These are phyloP conservation scores for Heliconius cydno DNA, from an alignment of 2,888 invertebrate species.

Conservation along the genomic window DNA sequence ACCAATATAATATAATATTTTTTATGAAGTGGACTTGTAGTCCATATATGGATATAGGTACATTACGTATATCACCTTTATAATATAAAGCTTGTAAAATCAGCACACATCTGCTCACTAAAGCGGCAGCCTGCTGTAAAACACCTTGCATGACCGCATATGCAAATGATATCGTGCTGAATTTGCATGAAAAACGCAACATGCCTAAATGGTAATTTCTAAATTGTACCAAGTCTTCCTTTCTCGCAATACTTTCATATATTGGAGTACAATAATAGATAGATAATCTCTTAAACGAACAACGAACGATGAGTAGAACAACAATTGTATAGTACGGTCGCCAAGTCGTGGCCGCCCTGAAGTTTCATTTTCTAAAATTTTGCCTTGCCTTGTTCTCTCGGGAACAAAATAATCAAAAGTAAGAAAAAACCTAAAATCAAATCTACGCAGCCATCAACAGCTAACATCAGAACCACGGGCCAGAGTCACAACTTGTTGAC, in stretches of 20 bases:
- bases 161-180: slow-evolving; percentile 44
- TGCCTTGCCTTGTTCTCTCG: too few relatives aligned
- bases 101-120: slow-evolving; percentile 16
- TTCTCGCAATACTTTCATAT: slow-evolving; percentile 48
- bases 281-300: slow-evolving; percentile 23
- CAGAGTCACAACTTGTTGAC: too few relatives aligned
- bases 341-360: too few relatives aligned
- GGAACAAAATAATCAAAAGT: too few relatives aligned
- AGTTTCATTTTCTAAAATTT: too few relatives aligned
- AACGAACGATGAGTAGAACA: slow-evolving; percentile 24
- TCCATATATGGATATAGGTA: background rate
- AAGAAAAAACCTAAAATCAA: too few relatives aligned
- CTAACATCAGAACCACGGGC: too few relatives aligned
- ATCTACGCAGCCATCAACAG: too few relatives aligned
- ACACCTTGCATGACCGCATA: slow-evolving; percentile 34
- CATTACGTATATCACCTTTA: background rate
- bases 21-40: background rate
- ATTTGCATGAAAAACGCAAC: slow-evolving; percentile 68
- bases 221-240: slow-evolving; percentile 41
- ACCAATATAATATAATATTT: too few relatives aligned
- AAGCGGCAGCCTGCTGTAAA: slow-evolving; percentile 22
- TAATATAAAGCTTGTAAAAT: background rate
- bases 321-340: background rate
- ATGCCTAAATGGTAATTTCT: slow-evolving; percentile 39
- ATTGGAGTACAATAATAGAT: slow-evolving; percentile 28